A percentile compares a stretch with the other conserved stretches of the same genome.
phyloP scores from a whole-genome alignment of 1,140 invertebrate genomes.

The Panulirus ornatus region DNA sequence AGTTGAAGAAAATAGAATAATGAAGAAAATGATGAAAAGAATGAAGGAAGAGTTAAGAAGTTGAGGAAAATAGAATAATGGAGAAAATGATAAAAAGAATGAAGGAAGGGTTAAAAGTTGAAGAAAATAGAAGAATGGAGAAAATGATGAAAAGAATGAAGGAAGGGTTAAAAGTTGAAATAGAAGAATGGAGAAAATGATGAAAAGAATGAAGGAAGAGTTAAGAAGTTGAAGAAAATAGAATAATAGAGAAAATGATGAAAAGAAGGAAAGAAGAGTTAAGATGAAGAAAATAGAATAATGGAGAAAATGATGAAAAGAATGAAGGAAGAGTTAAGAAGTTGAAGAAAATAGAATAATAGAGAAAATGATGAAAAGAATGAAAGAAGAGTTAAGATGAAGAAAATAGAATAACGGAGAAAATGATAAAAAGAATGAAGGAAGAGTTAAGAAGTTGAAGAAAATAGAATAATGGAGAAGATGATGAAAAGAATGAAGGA shows the following conservation, averaged over 20 bases:
- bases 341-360: background rate
- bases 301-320: background rate
- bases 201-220: background rate
- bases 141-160: background rate
- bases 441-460: background rate
- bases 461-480: background rate
- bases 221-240: background rate
- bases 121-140: background rate
- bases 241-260: background rate
- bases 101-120: background rate
- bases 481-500: background rate
- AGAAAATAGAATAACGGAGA: background rate
- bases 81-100: too few species aligned
- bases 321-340: slow-evolving; percentile 4
- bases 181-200: background rate
- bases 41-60: background rate
- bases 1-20: background rate
- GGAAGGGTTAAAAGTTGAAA: background rate
- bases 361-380: too few species aligned
- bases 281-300: background rate
- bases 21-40: background rate
- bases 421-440: too few species aligned
- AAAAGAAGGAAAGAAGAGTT: background rate
- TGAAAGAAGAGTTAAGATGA: background rate
- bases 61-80: background rate